These are phyloP conservation scores for Pangasius mekongensis DNA, from an alignment of 2,797 vertebrate genomes.

Conservation along the genomic window DNA sequence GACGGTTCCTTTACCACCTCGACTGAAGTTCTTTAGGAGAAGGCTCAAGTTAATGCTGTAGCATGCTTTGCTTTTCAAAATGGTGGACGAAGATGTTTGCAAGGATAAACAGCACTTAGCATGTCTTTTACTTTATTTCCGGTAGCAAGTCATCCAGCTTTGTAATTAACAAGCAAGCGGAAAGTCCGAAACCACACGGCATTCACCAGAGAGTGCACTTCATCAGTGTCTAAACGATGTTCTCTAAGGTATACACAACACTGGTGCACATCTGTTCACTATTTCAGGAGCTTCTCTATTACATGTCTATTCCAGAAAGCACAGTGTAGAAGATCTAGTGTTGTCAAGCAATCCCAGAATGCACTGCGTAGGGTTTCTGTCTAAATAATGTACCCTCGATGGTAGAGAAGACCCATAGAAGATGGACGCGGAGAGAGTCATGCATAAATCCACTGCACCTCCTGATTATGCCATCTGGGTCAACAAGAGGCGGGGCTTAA, in stretches of 20 bases:
- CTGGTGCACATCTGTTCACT: not conserved
- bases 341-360: not conserved
- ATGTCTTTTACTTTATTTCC: no score
- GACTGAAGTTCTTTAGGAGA: not conserved
- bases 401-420: not conserved
- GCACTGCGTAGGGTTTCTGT: not conserved
- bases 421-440: not conserved
- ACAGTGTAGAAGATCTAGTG: not conserved
- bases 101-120: no score
- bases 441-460: not conserved
- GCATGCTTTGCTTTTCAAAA: no score
- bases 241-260: not conserved
- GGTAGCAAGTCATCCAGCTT: no score
- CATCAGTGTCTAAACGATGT: no score
- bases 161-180: no score
- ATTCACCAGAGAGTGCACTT: no score
- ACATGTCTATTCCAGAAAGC: not conserved
- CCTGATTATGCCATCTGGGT: not conserved
- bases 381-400: not conserved
- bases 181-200: no score
- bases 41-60: no score
- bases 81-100: no score
- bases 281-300: not conserved
- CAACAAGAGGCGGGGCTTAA: slow-evolving; percentile 1
- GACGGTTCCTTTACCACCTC: not conserved